Evolutionary conservation across 2,888 invertebrate species (phyloP).

Genomic region (Drosophila pegasa): DNA sequence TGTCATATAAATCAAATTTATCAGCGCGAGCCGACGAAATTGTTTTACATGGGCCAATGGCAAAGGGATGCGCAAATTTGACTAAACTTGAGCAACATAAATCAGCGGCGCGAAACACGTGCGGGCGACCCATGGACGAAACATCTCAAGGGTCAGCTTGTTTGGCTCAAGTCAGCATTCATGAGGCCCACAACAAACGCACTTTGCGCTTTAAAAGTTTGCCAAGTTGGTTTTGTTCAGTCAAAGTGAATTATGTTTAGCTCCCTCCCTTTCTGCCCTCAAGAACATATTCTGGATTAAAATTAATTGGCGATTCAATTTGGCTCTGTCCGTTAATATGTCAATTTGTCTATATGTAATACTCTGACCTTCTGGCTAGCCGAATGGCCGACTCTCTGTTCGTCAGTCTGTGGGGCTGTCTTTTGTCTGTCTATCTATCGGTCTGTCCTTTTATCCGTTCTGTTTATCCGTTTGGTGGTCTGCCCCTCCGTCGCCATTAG

Average conservation of each 20-base stretch:
- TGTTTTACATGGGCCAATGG: slow-evolving; percentile 26
- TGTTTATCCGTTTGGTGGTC: neutral
- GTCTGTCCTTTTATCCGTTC: neutral
- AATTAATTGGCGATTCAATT: neutral
- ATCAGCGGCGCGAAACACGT: slow-evolving; percentile 61
- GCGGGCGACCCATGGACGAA: slow-evolving; percentile 28
- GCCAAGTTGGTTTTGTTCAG: slow-evolving; percentile 5
- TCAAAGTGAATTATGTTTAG: neutral
- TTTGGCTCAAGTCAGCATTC: slow-evolving; percentile 30
- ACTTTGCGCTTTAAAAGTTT: slow-evolving; percentile 17
- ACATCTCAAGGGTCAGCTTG: slow-evolving; percentile 33
- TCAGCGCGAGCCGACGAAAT: slow-evolving; percentile 34
- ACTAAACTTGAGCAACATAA: slow-evolving; percentile 60
- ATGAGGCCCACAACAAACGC: slow-evolving; percentile 25
- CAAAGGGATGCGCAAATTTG: slow-evolving; percentile 33
- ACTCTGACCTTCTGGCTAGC: neutral
- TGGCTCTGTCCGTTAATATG: neutral
- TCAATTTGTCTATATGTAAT: neutral
- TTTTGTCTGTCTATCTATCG: neutral
- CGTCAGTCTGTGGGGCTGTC: neutral
- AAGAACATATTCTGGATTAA: neutral
- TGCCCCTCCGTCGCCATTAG: too few species aligned
- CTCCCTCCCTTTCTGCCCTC: neutral
- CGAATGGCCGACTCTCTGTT: neutral
- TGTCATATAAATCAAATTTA: slow-evolving; percentile 68